Conservation (phyloP, 2,888 invertebrate species). For the Eremobia ochroleuca region DNA sequence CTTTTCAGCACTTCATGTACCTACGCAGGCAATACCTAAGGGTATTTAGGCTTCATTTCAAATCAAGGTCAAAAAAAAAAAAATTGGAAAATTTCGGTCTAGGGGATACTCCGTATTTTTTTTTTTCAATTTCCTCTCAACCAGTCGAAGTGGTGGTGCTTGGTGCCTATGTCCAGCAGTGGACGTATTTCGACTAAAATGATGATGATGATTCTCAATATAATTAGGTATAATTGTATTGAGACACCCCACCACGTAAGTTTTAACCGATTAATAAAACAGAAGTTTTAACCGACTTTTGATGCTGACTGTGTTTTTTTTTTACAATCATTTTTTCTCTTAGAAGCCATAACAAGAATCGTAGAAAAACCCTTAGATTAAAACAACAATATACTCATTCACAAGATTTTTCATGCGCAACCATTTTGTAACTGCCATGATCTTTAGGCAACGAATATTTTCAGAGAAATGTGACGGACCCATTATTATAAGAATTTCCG, state of each 20-base stretch:
- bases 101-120: no score
- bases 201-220: background rate
- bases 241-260: no score
- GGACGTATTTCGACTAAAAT: background rate
- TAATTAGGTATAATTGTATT: no score
- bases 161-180: background rate
- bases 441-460: background rate
- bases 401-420: background rate
- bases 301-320: slow-evolving; percentile 5
- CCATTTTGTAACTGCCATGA: background rate
- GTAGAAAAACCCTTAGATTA: slow-evolving; percentile 12
- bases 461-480: background rate
- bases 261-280: background rate
- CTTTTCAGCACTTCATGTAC: background rate
- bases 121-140: background rate
- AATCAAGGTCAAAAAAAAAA: no score
- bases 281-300: background rate
- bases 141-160: background rate
- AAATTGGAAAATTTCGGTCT: no score
- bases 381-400: background rate
- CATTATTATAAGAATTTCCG: background rate
- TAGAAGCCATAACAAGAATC: background rate
- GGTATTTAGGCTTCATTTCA: background rate
- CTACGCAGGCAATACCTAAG: background rate
- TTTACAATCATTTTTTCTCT: background rate